Evolutionary conservation across 2,113 vertebrate species (phyloP).

Genomic region (Mesocricetus auratus): DNA sequence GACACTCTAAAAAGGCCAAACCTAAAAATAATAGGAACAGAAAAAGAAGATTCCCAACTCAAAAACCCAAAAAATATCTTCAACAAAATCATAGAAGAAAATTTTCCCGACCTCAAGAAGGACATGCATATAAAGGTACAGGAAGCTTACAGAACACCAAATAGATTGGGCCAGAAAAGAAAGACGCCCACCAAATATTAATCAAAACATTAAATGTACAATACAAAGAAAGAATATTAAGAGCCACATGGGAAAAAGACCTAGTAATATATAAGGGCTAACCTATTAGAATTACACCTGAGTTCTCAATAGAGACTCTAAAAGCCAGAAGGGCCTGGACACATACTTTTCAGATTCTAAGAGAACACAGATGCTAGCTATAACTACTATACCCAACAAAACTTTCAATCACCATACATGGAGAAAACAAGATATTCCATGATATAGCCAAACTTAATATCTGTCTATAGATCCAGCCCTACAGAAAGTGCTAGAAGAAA

Average conservation of each 20-base stretch:
- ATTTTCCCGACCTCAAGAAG: background rate
- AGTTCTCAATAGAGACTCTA: background rate
- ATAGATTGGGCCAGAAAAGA: background rate
- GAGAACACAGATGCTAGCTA: background rate
- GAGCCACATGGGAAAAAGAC: background rate
- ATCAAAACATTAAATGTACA: background rate
- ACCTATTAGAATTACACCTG: background rate
- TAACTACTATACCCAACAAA: background rate
- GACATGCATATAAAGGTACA: background rate
- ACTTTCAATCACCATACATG: background rate
- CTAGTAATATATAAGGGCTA: background rate
- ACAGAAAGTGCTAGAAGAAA: background rate
- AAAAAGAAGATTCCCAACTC: background rate
- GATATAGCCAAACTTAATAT: background rate
- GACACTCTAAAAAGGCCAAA: background rate
- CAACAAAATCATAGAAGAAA: background rate
- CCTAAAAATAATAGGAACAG: no score
- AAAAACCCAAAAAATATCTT: background rate
- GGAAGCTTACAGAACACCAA: background rate
- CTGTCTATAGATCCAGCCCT: background rate
- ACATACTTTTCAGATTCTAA: background rate
- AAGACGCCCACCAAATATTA: background rate
- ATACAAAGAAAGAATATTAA: background rate
- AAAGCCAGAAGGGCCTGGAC: background rate
- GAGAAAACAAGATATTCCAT: background rate